Conservation (phyloP, 1,140 invertebrate genomes). For the Monomorium pharaonis region DNA sequence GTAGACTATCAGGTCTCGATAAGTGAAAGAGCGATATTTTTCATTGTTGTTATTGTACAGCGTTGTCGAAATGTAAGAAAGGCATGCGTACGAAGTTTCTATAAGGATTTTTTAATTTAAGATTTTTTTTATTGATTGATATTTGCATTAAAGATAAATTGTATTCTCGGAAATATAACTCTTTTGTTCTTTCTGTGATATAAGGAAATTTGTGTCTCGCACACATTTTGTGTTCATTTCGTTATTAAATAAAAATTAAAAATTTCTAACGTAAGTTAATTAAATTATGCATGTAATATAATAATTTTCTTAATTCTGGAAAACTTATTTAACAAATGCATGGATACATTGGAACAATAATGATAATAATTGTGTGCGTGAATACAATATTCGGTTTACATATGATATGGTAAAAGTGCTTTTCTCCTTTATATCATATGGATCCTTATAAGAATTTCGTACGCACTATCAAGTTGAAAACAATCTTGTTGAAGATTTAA, state of each 20-base stretch:
- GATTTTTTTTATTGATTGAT: background rate
- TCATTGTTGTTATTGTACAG: slow-evolving; percentile 51
- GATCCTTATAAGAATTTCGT: slow-evolving; percentile 58
- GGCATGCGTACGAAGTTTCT: slow-evolving; percentile 9
- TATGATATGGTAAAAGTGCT: background rate
- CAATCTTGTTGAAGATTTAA: slow-evolving; percentile 64
- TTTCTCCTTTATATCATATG: background rate
- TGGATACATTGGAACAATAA: background rate
- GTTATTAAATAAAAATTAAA: background rate
- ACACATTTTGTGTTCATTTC: background rate
- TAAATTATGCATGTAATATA: background rate
- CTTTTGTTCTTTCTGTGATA: background rate
- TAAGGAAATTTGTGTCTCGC: background rate
- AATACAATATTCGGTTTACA: background rate
- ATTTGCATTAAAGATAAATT: background rate
- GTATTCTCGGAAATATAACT: background rate
- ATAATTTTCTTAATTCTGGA: background rate
- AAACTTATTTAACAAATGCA: background rate
- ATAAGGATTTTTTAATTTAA: slow-evolving; percentile 13
- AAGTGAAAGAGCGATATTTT: slow-evolving; percentile 35
- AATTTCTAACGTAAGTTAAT: slow-evolving; percentile 6
- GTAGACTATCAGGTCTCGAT: background rate
- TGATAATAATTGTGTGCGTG: background rate
- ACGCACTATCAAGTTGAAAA: slow-evolving; percentile 36
- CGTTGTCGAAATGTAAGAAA: slow-evolving; percentile 23